These are phyloP conservation scores for Nyctereutes procyonoides DNA, from an alignment of 2,113 vertebrate genomes.

Conservation along the genomic window DNA sequence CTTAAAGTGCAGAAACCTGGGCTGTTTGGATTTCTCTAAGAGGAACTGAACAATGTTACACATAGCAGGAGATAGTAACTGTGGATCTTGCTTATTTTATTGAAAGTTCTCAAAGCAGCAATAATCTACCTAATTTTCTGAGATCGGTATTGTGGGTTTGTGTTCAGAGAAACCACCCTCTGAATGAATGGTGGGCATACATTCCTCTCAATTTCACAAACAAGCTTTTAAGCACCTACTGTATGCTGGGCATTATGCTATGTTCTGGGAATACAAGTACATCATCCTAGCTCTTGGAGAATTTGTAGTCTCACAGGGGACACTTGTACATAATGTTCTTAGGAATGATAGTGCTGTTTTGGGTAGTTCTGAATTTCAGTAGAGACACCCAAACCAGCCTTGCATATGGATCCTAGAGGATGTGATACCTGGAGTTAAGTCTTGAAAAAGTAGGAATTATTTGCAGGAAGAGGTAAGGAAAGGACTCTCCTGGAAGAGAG, in stretches of 20 bases:
- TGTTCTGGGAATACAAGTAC: background rate
- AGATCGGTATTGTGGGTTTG: background rate
- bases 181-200: background rate
- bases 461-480: background rate
- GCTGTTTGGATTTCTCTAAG: conserved; percentile 4
- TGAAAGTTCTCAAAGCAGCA: background rate
- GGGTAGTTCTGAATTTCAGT: background rate
- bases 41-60: conserved; percentile 1
- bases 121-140: conserved; percentile 33
- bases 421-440: background rate
- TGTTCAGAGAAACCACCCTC: background rate
- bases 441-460: background rate
- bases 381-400: background rate
- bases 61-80: background rate
- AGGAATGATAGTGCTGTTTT: background rate
- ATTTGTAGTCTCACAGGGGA: background rate
- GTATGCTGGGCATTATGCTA: background rate
- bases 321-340: background rate
- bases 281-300: background rate
- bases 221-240: conserved; percentile 5
- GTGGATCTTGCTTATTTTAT: conserved; percentile 11
- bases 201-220: background rate
- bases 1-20: background rate
- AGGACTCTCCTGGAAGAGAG: background rate
- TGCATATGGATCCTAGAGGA: background rate